phyloP scores from a whole-genome alignment of 2,113 vertebrate genomes.

The Dipodomys merriami region DNA sequence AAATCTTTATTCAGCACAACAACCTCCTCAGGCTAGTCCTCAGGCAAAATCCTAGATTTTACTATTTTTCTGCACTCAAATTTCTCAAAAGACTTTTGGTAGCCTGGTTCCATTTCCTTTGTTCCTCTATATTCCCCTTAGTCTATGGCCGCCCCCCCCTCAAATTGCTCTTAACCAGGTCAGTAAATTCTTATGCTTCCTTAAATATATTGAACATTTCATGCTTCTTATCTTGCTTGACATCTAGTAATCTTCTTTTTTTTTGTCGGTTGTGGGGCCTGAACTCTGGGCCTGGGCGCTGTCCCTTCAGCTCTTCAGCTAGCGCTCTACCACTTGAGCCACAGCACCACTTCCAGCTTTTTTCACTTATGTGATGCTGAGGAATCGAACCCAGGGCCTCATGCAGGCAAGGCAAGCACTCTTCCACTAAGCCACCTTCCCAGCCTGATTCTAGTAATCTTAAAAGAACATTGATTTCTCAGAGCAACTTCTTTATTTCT shows the following conservation, averaged over 20 bases:
- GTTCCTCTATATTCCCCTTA: neutral
- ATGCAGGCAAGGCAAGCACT: no score
- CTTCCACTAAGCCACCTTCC: no score
- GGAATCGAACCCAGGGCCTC: no score
- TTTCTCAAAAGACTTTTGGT: neutral
- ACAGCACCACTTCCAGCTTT: no score
- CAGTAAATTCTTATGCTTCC: neutral
- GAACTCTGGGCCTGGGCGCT: no score
- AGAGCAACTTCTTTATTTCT: neutral
- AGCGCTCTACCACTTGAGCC: no score
- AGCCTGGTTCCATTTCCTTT: neutral
- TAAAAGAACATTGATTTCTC: neutral
- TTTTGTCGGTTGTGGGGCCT: no score
- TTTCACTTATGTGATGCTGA: no score
- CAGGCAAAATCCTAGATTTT: neutral
- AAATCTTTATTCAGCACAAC: neutral
- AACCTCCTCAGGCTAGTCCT: neutral
- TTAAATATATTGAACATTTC: neutral
- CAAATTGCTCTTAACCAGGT: neutral
- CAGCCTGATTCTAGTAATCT: no score
- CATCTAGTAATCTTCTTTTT: neutral
- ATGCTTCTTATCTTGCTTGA: neutral
- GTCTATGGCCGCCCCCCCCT: no score
- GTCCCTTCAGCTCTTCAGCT: no score
- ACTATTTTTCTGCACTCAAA: neutral